Percentiles rank a stretch among this genome's conserved stretches.
Evolutionary conservation across 2,113 vertebrate genomes (phyloP).

Genomic region (Oenanthe melanoleuca): DNA sequence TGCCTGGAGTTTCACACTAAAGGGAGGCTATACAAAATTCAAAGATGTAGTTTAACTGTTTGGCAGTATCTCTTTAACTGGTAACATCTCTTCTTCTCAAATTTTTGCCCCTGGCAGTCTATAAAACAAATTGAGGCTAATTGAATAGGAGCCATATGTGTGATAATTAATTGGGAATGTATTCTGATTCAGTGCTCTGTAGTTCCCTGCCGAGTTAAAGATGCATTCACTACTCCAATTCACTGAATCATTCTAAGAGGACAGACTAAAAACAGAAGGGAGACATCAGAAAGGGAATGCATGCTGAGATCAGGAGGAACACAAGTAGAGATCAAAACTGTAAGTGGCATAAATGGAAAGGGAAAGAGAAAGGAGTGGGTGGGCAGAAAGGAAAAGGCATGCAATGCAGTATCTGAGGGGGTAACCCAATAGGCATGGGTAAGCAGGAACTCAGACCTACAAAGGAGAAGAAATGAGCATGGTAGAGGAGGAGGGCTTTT

Average conservation of each 20-base stretch:
- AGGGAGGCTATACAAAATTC: not conserved
- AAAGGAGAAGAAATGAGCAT: not conserved
- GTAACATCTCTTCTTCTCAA: slow-evolving; percentile 33
- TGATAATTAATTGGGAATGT: slow-evolving; percentile 62
- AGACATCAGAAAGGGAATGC: slow-evolving; percentile 25
- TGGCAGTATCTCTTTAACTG: slow-evolving; percentile 18
- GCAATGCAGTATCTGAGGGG: not conserved
- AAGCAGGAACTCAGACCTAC: not conserved
- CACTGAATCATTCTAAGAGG: slow-evolving; percentile 50
- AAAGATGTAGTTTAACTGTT: not conserved
- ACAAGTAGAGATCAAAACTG: slow-evolving; percentile 33
- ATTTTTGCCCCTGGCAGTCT: slow-evolving; percentile 47
- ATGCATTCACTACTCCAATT: slow-evolving; percentile 24
- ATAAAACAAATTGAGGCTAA: slow-evolving; percentile 63
- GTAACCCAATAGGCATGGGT: not conserved
- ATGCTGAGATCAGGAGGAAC: slow-evolving; percentile 24
- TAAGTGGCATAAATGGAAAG: not conserved
- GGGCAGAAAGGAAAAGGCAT: not conserved
- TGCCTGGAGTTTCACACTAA: not conserved
- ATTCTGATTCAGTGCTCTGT: slow-evolving; percentile 35
- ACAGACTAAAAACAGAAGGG: slow-evolving; percentile 24
- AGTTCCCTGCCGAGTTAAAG: slow-evolving; percentile 43
- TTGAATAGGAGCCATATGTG: slow-evolving; percentile 56
- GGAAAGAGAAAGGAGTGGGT: not conserved
- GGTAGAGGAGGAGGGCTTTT: not conserved